These are phyloP conservation scores for Noctua pronuba DNA, from an alignment of 2,888 invertebrate genomes.

Conservation along the genomic window DNA sequence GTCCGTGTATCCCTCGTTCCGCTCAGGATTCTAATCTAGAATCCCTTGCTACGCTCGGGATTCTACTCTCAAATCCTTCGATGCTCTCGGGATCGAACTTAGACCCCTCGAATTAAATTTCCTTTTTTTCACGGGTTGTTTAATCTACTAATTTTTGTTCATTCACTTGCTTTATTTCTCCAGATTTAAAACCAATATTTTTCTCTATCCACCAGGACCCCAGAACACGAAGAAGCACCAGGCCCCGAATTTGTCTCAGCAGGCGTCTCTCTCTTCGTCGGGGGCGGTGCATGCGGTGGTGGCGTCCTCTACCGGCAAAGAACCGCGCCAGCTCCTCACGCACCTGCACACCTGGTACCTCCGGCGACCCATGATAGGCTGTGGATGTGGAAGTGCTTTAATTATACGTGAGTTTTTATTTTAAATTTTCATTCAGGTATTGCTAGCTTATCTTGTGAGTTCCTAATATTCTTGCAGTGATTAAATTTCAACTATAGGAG, in stretches of 20 bases:
- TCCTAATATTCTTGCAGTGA: background rate
- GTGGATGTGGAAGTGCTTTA: conserved; percentile 93
- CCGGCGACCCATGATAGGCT: conserved; percentile 91
- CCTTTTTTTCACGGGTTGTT: too few species aligned
- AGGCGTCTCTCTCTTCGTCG: conserved; percentile 91
- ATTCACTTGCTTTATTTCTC: background rate
- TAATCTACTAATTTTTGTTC: background rate
- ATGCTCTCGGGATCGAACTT: too few species aligned
- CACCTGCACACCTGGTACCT: conserved; percentile 90
- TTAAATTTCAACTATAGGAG: background rate
- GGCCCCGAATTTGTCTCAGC: conserved; percentile 91
- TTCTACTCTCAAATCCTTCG: too few species aligned
- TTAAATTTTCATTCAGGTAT: background rate
- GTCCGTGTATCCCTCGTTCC: too few species aligned
- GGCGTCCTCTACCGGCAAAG: conserved; percentile 90
- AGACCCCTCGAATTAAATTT: too few species aligned
- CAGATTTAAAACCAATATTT: background rate
- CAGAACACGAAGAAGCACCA: conserved; percentile 85
- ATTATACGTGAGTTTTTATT: conserved; percentile 90
- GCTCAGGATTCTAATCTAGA: too few species aligned
- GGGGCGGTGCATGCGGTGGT: conserved; percentile 89
- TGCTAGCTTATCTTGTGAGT: background rate
- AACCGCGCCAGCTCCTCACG: conserved; percentile 84
- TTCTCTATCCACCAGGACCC: conserved; percentile 61
- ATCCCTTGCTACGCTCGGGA: too few species aligned